These are phyloP conservation scores for Lerista edwardsae DNA, from an alignment of 2,797 vertebrate genomes.

Conservation along the genomic window DNA sequence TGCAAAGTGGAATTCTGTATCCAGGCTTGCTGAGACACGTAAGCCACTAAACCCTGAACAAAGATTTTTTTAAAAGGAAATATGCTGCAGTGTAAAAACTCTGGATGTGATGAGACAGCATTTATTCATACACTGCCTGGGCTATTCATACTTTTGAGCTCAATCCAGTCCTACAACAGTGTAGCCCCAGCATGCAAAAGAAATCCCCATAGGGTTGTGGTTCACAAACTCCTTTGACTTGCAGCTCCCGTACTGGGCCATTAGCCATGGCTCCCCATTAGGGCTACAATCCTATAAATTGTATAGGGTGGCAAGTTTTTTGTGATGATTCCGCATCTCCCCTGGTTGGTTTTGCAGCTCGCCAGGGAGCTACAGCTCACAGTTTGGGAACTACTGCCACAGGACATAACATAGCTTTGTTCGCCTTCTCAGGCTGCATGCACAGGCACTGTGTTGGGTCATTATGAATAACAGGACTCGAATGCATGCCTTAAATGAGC, in stretches of 20 bases:
- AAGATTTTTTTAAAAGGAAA: constrained; percentile 17
- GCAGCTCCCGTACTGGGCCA: too few relatives aligned
- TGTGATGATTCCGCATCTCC: too few relatives aligned
- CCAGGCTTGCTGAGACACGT: constrained; percentile 74
- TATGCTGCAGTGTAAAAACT: neutral
- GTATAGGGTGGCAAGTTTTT: too few relatives aligned
- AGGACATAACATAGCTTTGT: neutral
- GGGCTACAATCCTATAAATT: too few relatives aligned
- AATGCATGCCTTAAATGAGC: neutral
- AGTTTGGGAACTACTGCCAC: too few relatives aligned
- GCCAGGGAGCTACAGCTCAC: too few relatives aligned
- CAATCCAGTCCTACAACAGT: neutral
- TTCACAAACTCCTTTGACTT: too few relatives aligned
- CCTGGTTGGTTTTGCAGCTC: too few relatives aligned
- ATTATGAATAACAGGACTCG: neutral
- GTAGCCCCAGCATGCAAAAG: neutral
- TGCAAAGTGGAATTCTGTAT: constrained; percentile 74
- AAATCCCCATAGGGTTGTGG: neutral
- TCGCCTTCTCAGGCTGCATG: neutral
- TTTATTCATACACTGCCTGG: constrained; percentile 6
- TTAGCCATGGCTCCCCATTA: too few relatives aligned
- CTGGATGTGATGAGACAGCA: neutral
- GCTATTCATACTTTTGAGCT: neutral
- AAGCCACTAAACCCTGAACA: constrained; percentile 68
- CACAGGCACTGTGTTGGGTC: too few relatives aligned